A percentile compares a stretch with the other conserved stretches of the same genome.
Conservation (phyloP, 2,888 invertebrate genomes). For the Balanococcus diminutus region DNA sequence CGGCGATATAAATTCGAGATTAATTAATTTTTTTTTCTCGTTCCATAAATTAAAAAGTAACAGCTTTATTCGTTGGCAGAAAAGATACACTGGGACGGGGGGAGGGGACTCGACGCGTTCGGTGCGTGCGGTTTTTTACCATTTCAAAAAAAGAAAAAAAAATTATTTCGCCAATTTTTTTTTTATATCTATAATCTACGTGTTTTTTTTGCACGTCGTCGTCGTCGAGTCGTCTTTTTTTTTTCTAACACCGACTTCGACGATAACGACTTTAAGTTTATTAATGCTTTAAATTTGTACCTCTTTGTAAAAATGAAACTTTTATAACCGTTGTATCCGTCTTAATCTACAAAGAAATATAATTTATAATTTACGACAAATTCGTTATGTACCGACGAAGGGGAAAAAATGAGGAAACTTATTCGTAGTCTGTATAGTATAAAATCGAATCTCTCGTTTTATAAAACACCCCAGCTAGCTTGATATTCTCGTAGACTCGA, state of each 20-base stretch:
- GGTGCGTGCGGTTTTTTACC: slow-evolving; percentile 14
- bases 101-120: too few species aligned
- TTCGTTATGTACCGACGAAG: background rate
- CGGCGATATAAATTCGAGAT: slow-evolving; percentile 41
- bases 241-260: background rate
- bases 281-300: slow-evolving; percentile 35
- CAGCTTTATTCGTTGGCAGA: background rate
- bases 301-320: slow-evolving; percentile 31
- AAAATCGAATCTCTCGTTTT: background rate
- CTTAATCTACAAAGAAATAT: slow-evolving; percentile 28
- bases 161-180: slow-evolving; percentile 23
- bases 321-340: slow-evolving; percentile 41
- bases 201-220: background rate
- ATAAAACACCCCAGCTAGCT: background rate
- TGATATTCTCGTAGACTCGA: background rate
- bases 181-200: slow-evolving; percentile 8
- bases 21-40: slow-evolving; percentile 28
- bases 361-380: slow-evolving; percentile 43
- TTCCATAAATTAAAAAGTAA: slow-evolving; percentile 39
- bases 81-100: too few species aligned
- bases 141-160: too few species aligned
- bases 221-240: background rate
- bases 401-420: background rate
- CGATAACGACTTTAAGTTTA: slow-evolving; percentile 40
- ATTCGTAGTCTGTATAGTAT: background rate